Evolutionary conservation across 2,888 invertebrate species (phyloP), one percentile per base, ranked within the genome.

Genomic region (Nymphalis c-album): DNA sequence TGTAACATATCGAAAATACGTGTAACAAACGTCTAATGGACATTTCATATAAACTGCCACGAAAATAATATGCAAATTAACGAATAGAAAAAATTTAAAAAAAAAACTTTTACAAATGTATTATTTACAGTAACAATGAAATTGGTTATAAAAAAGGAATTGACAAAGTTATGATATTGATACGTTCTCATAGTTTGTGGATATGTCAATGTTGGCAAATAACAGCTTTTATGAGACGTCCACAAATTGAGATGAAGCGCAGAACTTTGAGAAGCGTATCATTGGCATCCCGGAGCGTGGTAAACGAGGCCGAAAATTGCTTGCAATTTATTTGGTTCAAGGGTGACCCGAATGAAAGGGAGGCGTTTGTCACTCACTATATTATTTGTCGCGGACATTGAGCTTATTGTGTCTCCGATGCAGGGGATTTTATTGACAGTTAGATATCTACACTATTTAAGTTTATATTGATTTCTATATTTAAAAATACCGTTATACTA

Each of bases 251-350:
- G 73, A 73, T 72, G 74, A 75, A 70, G 68, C 70, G 64, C 67
- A 73, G 68, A 76, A 73, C 72, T 73, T 77, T 73, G 75, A 75
- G 73, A 69, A 68, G 71, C 75, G 73, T 77, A 76, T 77, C 77
- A 78, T 77, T 76, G 78, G 85, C 84, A 81, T 83, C 85, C 86
- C 86, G 85, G 82, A 80, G 85, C 86, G 88, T 85, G 76, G 86
- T 81, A 86, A 88, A 89, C 85, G 87, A 87, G 80, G 84, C 87
- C 85, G 86, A 88, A 90, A 90, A 90, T 90, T 87, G 86, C 84
- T 78, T 75, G 83, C 88, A 88, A 90, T 90, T 88, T 91, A 88
- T 89, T 85, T 83, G 82, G 85, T 88, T 88, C 87, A 85, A 85
- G 88, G 86, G 86, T 88, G 86, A 87, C 87, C 88, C 85, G 78